Percentiles rank a stretch among this genome's conserved stretches.
Conservation (phyloP, 2,888 invertebrate species). For the Tromatobia lineatoria region DNA sequence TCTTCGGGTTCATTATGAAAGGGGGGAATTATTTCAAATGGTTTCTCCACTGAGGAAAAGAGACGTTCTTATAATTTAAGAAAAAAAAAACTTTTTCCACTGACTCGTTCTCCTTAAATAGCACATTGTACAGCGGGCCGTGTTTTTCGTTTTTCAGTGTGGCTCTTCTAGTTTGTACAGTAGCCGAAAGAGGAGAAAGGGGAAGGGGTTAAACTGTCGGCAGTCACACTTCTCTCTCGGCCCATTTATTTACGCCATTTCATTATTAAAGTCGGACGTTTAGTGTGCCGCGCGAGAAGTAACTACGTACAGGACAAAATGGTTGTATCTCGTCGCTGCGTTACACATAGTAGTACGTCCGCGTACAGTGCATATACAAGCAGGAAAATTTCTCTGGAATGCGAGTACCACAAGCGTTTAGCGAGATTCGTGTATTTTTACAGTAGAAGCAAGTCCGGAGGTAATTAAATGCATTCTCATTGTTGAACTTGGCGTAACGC, state of each 20-base stretch:
- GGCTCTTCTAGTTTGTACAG: slow-evolving; percentile 19
- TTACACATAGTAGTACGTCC: slow-evolving; percentile 15
- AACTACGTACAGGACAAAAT: slow-evolving; percentile 36
- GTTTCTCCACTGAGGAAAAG: slow-evolving; percentile 18
- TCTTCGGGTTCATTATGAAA: too few species aligned
- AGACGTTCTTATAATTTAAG: too few species aligned
- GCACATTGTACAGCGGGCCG: slow-evolving; percentile 7
- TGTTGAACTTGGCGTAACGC: slow-evolving; percentile 54
- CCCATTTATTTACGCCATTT: slow-evolving; percentile 61
- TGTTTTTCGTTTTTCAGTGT: slow-evolving; percentile 31
- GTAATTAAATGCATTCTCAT: slow-evolving; percentile 61
- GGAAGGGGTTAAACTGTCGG: slow-evolving; percentile 23
- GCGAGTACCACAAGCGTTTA: slow-evolving; percentile 54
- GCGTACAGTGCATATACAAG: slow-evolving; percentile 14
- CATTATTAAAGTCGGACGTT: slow-evolving; percentile 66
- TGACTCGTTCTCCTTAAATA: slow-evolving; percentile 31
- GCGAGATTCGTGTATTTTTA: slow-evolving; percentile 62
- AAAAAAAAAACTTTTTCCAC: too few species aligned
- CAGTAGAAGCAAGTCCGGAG: slow-evolving; percentile 36
- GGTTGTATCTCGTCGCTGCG: slow-evolving; percentile 47
- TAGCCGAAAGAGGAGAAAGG: not conserved
- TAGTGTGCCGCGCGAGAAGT: slow-evolving; percentile 37
- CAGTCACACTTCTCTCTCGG: slow-evolving; percentile 21
- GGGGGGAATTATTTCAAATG: slow-evolving; percentile 5
- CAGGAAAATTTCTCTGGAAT: slow-evolving; percentile 11